These are phyloP conservation scores for Panorpa germanica DNA, from an alignment of 2,888 invertebrate genomes.

Conservation along the genomic window DNA sequence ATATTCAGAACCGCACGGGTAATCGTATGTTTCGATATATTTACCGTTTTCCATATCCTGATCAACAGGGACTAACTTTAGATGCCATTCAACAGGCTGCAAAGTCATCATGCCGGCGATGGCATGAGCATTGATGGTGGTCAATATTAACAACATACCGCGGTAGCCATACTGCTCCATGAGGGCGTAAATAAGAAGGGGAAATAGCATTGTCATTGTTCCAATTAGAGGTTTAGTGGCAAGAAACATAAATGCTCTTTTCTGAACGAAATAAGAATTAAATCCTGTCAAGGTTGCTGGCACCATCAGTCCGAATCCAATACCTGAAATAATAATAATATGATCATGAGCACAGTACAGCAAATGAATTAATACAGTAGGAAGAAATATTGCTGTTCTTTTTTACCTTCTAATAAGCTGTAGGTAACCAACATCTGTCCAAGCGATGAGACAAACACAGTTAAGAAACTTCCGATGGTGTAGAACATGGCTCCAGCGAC, in stretches of 20 bases:
- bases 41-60: constrained; percentile 21
- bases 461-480: constrained; percentile 36
- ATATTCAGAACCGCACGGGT: too few species aligned
- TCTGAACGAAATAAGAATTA: constrained; percentile 52
- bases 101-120: constrained; percentile 49
- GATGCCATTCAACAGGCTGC: constrained; percentile 58
- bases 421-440: constrained; percentile 42
- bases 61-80: constrained; percentile 28
- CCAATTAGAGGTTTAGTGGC: constrained; percentile 53
- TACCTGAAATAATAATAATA: constrained; percentile 26
- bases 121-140: constrained; percentile 44
- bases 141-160: constrained; percentile 45
- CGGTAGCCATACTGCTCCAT: constrained; percentile 45
- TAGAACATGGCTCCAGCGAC: constrained; percentile 42
- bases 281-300: constrained; percentile 55
- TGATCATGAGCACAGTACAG: neutral
- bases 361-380: constrained; percentile 8
- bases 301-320: constrained; percentile 53
- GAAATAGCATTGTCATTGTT: constrained; percentile 45
- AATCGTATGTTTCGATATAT: constrained; percentile 40
- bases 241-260: constrained; percentile 52
- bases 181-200: constrained; percentile 38
- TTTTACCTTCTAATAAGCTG: constrained; percentile 42
- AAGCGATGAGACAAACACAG: constrained; percentile 41
- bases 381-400: too few species aligned